These are phyloP conservation scores for Bombyx mori DNA, from an alignment of 1,140 invertebrate genomes.

Conservation along the genomic window ASM3026992v2 NC_085107.1:5636001-5636500, in stretches of 20 bases:
- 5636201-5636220: neutral
- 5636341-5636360: conserved; percentile 81
- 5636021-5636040: too few species aligned
- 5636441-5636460: conserved; percentile 97
- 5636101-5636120: too few species aligned
- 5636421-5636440: conserved; percentile 98
- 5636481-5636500: conserved; percentile 99
- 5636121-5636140: too few species aligned
- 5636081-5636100: too few species aligned
- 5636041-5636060: too few species aligned
- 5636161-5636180: too few species aligned
- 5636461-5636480: conserved; percentile 98
- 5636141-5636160: too few species aligned
- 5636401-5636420: conserved; percentile 99
- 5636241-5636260: conserved; percentile 9
- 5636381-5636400: conserved; percentile 96
- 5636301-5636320: conserved; percentile 1
- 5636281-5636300: conserved; percentile 5
- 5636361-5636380: conserved; percentile 95
- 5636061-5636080: too few species aligned
- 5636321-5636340: neutral
- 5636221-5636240: conserved; percentile 2
- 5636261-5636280: conserved; percentile 32
- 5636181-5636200: neutral
- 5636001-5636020: too few species aligned